Percentiles rank a stretch among this genome's conserved stretches.
Evolutionary conservation across 2,113 vertebrate species (phyloP).

Genomic region (Pseudonaja textilis): DNA sequence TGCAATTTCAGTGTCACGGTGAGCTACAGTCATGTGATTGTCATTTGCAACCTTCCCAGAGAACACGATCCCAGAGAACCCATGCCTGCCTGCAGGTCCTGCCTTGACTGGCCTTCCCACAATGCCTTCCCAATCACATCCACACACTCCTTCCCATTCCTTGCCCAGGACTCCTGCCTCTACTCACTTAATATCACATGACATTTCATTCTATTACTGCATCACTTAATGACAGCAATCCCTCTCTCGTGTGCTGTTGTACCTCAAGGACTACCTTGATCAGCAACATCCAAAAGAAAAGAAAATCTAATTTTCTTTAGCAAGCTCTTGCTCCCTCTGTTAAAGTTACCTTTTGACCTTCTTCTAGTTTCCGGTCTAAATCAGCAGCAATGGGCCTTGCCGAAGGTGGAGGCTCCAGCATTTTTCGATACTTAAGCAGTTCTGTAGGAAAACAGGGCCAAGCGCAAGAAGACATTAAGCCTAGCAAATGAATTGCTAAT

Average conservation of each 20-base stretch:
- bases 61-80: not conserved
- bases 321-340: not conserved
- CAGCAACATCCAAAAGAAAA: constrained; percentile 3
- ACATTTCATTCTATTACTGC: not conserved
- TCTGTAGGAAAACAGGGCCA: constrained; percentile 66
- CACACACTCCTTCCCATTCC: not conserved
- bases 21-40: not conserved
- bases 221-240: not conserved
- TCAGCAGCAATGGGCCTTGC: constrained; percentile 72
- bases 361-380: constrained; percentile 88
- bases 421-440: constrained; percentile 75
- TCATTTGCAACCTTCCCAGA: not conserved
- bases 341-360: constrained; percentile 84
- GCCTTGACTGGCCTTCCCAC: not conserved
- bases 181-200: not conserved
- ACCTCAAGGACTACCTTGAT: not conserved
- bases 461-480: not conserved
- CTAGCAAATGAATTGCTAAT: not conserved
- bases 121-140: not conserved
- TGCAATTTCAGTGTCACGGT: not conserved
- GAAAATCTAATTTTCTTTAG: not conserved
- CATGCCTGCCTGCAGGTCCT: not conserved
- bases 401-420: constrained; percentile 74
- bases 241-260: not conserved
- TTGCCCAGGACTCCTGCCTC: not conserved